phyloP scores from a whole-genome alignment of 2,113 vertebrate species.

The Myanophis thanlyinensis region DNA sequence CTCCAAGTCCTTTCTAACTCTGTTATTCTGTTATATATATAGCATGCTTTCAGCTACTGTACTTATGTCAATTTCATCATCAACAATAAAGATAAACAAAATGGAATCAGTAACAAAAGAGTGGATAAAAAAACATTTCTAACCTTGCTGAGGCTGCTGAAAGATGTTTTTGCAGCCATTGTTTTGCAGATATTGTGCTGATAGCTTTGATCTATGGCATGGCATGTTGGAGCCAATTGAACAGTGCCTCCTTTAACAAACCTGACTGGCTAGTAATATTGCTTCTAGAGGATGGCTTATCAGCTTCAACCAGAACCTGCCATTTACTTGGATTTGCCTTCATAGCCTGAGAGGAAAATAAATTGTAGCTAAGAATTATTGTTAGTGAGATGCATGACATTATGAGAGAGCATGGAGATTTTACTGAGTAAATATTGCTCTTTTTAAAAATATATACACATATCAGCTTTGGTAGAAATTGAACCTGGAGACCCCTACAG shows the following conservation, averaged over 20 bases:
- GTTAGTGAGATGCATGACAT: conserved; percentile 82
- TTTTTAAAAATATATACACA: background rate
- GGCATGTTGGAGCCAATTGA: conserved; percentile 76
- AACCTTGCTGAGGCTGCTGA: conserved; percentile 59
- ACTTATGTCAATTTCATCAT: background rate
- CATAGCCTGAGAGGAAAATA: conserved; percentile 94
- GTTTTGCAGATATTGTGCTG: conserved; percentile 78
- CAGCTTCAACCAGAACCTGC: conserved; percentile 87
- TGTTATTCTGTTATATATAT: background rate
- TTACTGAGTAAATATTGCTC: conserved; percentile 71
- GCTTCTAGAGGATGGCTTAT: conserved; percentile 84
- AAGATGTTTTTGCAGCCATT: conserved; percentile 64
- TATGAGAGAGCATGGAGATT: conserved; percentile 71
- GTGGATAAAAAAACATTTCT: conserved; percentile 47
- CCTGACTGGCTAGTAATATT: conserved; percentile 83
- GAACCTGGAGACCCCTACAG: conserved; percentile 53
- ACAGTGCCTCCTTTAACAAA: conserved; percentile 91
- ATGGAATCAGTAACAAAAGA: conserved; percentile 11
- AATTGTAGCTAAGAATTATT: conserved; percentile 91
- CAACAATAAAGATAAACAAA: background rate
- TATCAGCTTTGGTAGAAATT: conserved; percentile 54
- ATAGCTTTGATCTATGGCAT: conserved; percentile 78
- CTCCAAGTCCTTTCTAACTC: background rate
- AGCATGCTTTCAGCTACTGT: conserved; percentile 20
- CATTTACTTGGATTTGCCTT: conserved; percentile 79